Base-by-base conservation (phyloP, 2,888 invertebrate species). In the Drosophila rubida region DNA sequence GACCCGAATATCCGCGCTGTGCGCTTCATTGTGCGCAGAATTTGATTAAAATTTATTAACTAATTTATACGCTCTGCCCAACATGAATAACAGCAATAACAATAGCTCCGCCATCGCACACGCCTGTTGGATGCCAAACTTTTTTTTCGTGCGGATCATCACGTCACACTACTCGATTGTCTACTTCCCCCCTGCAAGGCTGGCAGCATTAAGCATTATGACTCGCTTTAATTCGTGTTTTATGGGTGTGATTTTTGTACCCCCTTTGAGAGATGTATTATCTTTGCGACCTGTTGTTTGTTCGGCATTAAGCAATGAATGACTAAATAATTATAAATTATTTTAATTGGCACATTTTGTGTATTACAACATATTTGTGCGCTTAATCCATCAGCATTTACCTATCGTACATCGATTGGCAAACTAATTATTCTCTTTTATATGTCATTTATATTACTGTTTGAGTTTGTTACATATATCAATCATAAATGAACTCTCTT, bases 11-110 rank as follows among this genome's bases (percentile, higher is more conserved):
- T 61, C 19, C 45, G 58, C 67, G 60, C 49, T 64, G 62, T 7
- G 45, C 44, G 32, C 14, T 22, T 32, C 23, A 63, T 66, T 72
- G 69, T 85, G 53, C 74, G 60, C 73, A 67, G 70, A 53, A 70
- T 87, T 85, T 84, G 88, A 84, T 84, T 86, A 75, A 87, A 84
- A 83, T 84, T 86, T 88, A 88, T 84, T 80, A 88, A 83, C 74
- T 85, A 78, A 87, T 75, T 86, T 64, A 70, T 62, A 54, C 53
- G 62, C 53, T 65, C 58, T 51, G 51, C 48, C 59, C 67, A 64
- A 69, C 65, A 41, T 49, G 55, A 48, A 58, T 54, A 68, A 45
- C 49, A 53, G 62, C 66, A 63, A 42, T 45, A 53, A 68, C 76
- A 62, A 74, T 59, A 53, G 54, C 60, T 16, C 19, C 48, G 25